Evolutionary conservation across 1,140 invertebrate species (phyloP), one percentile per base, ranked within the genome.

Genomic region (Cecropterus lyciades): DNA sequence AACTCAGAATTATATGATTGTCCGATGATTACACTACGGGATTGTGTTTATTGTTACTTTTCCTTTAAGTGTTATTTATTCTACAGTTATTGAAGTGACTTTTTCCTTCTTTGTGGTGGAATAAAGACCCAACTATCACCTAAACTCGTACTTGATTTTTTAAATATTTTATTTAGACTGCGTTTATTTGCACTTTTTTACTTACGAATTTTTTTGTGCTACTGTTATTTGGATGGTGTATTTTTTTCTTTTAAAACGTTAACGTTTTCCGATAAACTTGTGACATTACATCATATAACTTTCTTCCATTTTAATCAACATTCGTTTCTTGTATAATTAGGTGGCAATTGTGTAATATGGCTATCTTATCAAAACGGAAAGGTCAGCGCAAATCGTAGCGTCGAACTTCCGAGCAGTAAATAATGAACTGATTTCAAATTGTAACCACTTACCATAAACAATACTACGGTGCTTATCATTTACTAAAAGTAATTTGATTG

Each of bases 331-430:
- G 59, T 45, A 57, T 68, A 79, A 70, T 68, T 75, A 67, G 67
- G 69, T 69, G 64, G 9, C 40, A 30, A 71, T 78, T 79, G 73
- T 79, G 76, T 77, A 74, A 77, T 70, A 49, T 63, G 14, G 13
- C 48, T 83, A 79, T 79, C 77, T 81, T 83, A 83, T 83, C 80
- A 46, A 24, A 79, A 79, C 75, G 80, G 77, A 79, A 78, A 79
- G 79, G 75, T 80, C 76, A 76, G 70, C 70, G 65, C 72, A 64
- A 80, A 75, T 78, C 70, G 64, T 52, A 51, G 53, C 63, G 67
- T 74, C 69, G 67, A 72, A 66, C 73, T 80, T 84, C 78, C 80
- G 69, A 77, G 75, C 74, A 73, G 11, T 60, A 60, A 60, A 65
- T 68, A 57, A 69, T 48, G 40, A 42, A 49, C 10, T 49, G 45